A percentile compares a stretch with the other conserved stretches of the same genome.
phyloP scores from a whole-genome alignment of 2,113 vertebrate species.

The Columbina picui region DNA sequence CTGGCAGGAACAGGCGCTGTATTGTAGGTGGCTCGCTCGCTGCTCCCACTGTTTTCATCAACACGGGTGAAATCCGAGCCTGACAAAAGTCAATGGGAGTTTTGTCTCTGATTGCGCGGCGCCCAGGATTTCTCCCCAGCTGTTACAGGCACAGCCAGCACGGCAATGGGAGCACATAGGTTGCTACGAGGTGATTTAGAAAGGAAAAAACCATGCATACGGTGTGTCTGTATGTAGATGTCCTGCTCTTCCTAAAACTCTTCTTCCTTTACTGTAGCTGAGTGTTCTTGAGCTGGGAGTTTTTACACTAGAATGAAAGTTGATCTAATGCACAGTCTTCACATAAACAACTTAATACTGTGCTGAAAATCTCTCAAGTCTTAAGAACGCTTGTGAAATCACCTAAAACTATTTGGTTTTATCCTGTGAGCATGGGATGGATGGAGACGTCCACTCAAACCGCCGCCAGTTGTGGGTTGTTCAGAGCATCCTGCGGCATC shows the following conservation, averaged over 20 bases:
- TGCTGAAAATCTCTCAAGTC: background rate
- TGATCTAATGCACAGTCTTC: background rate
- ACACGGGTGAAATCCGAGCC: background rate
- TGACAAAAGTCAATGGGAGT: slow-evolving; percentile 39
- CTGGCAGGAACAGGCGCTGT: background rate
- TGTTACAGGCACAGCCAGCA: background rate
- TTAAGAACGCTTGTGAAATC: fast-evolving
- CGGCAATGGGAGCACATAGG: background rate
- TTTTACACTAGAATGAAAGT: background rate
- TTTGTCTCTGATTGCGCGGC: slow-evolving; percentile 13
- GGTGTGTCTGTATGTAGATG: background rate
- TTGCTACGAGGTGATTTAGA: background rate
- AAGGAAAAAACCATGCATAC: fast-evolving
- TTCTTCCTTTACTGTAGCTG: background rate
- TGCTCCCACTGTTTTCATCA: background rate
- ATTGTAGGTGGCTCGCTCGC: background rate
- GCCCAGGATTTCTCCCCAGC: slow-evolving; percentile 37
- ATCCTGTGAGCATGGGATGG: background rate
- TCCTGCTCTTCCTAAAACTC: background rate
- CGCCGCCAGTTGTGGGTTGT: fast-evolving
- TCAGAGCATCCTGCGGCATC: background rate
- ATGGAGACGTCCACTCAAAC: background rate
- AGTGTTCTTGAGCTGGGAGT: background rate
- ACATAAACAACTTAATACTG: background rate
- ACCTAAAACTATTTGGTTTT: background rate